A percentile compares a stretch with the other conserved stretches of the same genome.
These are phyloP conservation scores for Pomatorhinus ruficollis DNA, from an alignment of 2,113 vertebrate species.

Conservation along the genomic window DNA sequence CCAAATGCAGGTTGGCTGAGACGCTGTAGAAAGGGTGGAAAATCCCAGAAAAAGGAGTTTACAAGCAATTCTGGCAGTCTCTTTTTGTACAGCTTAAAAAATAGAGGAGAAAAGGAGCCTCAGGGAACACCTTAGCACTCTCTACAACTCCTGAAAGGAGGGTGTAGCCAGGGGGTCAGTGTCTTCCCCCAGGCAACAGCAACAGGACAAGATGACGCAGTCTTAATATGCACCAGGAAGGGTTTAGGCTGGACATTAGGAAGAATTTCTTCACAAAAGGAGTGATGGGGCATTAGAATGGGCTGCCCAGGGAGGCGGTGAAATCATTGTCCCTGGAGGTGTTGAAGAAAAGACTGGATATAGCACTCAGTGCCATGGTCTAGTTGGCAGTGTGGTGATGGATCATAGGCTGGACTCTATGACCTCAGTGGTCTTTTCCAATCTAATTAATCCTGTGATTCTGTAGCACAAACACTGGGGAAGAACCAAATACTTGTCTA, in stretches of 20 bases:
- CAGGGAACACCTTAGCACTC: background rate
- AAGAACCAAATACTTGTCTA: background rate
- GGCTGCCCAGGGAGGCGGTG: background rate
- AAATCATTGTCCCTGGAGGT: too few relatives aligned
- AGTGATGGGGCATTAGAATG: background rate
- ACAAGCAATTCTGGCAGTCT: background rate
- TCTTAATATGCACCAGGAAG: background rate
- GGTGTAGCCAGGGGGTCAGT: fast-evolving
- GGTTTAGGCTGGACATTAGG: background rate
- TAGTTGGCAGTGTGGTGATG: background rate
- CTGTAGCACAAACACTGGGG: background rate
- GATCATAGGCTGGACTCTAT: background rate
- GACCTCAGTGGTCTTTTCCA: background rate
- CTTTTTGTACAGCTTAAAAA: background rate
- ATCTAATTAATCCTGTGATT: background rate
- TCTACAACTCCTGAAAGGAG: too few relatives aligned
- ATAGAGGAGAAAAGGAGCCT: background rate
- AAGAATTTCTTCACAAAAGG: background rate
- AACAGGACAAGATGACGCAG: fast-evolving
- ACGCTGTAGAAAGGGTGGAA: background rate
- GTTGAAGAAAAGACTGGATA: background rate
- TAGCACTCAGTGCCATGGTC: background rate
- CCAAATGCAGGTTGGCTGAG: background rate
- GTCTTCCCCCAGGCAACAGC: background rate
- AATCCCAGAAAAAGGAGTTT: background rate